Conservation (phyloP, 2,888 invertebrate genomes). For the Synanthedon vespiformis region DNA sequence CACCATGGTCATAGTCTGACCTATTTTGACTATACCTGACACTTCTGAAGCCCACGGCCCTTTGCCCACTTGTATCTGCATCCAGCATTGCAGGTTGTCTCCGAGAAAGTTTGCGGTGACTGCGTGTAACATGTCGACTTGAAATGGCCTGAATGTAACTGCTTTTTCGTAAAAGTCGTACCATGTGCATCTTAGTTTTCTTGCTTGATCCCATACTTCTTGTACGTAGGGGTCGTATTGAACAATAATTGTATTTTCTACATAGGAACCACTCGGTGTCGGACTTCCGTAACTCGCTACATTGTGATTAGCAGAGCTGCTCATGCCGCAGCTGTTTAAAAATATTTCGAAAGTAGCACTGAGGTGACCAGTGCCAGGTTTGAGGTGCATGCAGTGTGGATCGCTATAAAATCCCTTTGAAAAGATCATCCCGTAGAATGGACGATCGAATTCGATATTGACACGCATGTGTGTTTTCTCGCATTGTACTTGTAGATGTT, state of each 20-base stretch:
- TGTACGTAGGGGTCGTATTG: constrained; percentile 96
- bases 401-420: constrained; percentile 95
- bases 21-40: constrained; percentile 94
- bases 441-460: constrained; percentile 93
- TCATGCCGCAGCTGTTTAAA: constrained; percentile 93
- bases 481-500: constrained; percentile 93
- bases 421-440: constrained; percentile 96
- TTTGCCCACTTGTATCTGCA: constrained; percentile 97
- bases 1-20: constrained; percentile 97
- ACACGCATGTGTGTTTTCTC: constrained; percentile 97
- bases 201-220: constrained; percentile 95
- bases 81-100: constrained; percentile 96
- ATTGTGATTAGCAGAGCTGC: constrained; percentile 90
- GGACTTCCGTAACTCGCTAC: constrained; percentile 87
- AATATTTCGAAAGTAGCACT: constrained; percentile 95
- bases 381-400: constrained; percentile 90
- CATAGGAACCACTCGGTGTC: constrained; percentile 92
- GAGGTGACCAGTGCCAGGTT: constrained; percentile 90
- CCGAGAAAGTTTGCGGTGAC: constrained; percentile 96
- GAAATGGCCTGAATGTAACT: constrained; percentile 94
- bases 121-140: constrained; percentile 95
- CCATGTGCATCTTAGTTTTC: constrained; percentile 94
- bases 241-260: constrained; percentile 94
- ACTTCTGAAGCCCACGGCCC: constrained; percentile 98
- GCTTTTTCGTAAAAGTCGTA: constrained; percentile 97